These are phyloP conservation scores for Nysson spinosus DNA, from an alignment of 2,888 invertebrate species.

Conservation along the genomic window DNA sequence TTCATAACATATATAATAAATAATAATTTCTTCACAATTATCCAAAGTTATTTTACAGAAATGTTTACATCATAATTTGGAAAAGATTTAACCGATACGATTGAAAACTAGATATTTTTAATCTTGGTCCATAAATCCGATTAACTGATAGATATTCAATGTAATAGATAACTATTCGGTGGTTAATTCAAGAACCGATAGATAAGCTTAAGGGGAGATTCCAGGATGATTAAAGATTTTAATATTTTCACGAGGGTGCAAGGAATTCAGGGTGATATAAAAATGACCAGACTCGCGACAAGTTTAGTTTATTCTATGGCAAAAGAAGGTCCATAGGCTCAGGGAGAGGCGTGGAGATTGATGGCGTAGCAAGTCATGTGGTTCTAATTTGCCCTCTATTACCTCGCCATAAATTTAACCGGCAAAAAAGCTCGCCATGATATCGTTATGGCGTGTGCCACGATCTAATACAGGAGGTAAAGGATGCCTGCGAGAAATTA, in stretches of 20 bases:
- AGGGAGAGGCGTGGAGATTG: constrained; percentile 55
- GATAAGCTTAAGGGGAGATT: constrained; percentile 27
- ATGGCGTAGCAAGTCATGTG: constrained; percentile 66
- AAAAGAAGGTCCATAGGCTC: constrained; percentile 20
- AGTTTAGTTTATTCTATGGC: constrained; percentile 53
- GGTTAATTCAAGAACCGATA: too few species aligned
- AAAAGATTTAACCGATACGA: too few species aligned
- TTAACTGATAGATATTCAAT: too few species aligned
- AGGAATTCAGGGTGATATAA: constrained; percentile 31
- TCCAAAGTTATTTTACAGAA: too few species aligned
- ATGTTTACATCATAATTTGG: too few species aligned
- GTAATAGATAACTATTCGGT: too few species aligned
- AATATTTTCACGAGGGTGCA: constrained; percentile 26
- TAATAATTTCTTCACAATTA: too few species aligned
- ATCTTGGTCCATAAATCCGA: too few species aligned
- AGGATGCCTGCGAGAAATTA: constrained; percentile 50
- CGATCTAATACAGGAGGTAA: constrained; percentile 42
- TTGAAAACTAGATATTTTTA: too few species aligned
- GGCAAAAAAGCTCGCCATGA: constrained; percentile 55
- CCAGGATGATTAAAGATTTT: constrained; percentile 38
- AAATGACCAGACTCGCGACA: constrained; percentile 48
- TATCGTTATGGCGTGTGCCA: constrained; percentile 54
- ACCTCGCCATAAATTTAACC: constrained; percentile 65
- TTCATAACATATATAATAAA: too few species aligned
- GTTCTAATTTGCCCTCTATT: constrained; percentile 70